Evolutionary conservation across 2,113 vertebrate genomes (phyloP), one percentile per base, ranked within the genome.

Genomic region (Lates calcarifer): DNA sequence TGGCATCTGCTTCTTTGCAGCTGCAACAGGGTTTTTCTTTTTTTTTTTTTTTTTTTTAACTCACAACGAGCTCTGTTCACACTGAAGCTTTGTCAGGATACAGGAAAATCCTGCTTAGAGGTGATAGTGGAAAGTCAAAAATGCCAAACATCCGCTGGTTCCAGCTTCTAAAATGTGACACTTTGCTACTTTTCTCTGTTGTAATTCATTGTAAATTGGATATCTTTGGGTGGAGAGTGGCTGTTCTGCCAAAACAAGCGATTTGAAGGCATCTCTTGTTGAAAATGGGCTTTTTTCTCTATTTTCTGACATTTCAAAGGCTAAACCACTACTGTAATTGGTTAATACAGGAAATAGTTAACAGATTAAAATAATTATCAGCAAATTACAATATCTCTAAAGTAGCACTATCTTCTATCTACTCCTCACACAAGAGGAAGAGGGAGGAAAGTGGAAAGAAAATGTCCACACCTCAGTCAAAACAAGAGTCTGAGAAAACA

Each of bases 71-170:
- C 79, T 61, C 8, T 39, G 58, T 66, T 74, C 14, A 82, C 60
- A 47, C 45, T 33, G 28, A 68, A 65, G 55, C n/a, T 61, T 65
- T 86, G 70, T 83, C 67, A 79, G 57, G 62, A 45, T 62, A 51
- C 74, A 77, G 55, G 17, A 73, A 31, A 66, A 68, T 31, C 60
- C 56, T 68, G 55, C 66, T 86, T 24, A 55, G 62, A 82, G 74
- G 82, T 72, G 55, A 71, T 45, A 55, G 28, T 57, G 18, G 57
- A 77, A 77, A 80, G 53, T 79, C 17, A 37, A 45, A 47, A 79
- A 72, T 60, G 29, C 41, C 65, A 65, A 67, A 55, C 3, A 18
- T 47, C 65, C 0, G 15, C 47, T 45, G 61, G 60, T 58, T 81
- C 37, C 71, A 45, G 71, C 28, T 63, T 39, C 43, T 76, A 58